A percentile compares a stretch with the other conserved stretches of the same genome.
These are phyloP conservation scores for Atrichornis clamosus DNA, from an alignment of 2,113 vertebrate genomes.

Conservation along the genomic window DNA sequence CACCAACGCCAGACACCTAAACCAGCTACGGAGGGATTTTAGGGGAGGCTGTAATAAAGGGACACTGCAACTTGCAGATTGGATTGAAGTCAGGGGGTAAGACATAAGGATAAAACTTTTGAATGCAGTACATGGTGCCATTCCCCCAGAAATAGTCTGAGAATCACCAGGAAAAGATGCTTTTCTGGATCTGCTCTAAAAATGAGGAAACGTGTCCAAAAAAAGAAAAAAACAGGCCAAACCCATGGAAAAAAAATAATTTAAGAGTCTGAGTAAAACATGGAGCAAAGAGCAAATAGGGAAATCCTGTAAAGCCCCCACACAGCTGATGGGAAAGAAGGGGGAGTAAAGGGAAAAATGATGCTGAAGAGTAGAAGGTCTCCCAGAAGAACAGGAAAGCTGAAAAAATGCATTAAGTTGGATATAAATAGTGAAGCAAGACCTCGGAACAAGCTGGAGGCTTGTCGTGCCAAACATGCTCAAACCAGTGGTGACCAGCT, in stretches of 20 bases:
- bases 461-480: not conserved
- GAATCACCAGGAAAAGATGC: not conserved
- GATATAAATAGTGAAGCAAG: not conserved
- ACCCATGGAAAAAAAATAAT: not conserved
- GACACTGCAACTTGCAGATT: not conserved
- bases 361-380: not conserved
- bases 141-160: not conserved
- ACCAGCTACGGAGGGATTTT: not conserved
- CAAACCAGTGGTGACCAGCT: not conserved
- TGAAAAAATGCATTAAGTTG: not conserved
- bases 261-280: not conserved
- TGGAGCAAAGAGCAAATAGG: not conserved
- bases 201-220: not conserved
- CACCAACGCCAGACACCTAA: not conserved
- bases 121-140: not conserved
- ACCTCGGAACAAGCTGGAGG: not conserved
- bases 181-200: not conserved
- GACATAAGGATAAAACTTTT: not conserved
- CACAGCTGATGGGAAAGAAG: not conserved
- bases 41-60: not conserved
- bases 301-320: not conserved
- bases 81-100: not conserved
- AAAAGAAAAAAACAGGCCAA: not conserved
- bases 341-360: not conserved
- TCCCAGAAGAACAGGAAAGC: not conserved